Evolutionary conservation across 1,140 invertebrate genomes (phyloP), one percentile per base, ranked within the genome.

Genomic region (Harpegnathos saltator): DNA sequence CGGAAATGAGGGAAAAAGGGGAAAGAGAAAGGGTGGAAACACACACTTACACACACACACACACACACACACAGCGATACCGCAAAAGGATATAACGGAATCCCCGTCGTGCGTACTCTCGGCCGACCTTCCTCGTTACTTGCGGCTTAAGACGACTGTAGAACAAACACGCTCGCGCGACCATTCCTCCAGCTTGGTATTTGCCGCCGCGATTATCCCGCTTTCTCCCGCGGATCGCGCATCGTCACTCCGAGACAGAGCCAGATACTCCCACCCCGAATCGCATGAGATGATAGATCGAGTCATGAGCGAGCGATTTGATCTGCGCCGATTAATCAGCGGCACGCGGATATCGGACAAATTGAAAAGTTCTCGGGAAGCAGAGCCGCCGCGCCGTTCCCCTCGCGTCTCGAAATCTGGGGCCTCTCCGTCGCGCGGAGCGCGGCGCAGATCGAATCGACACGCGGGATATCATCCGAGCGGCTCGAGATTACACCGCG

Each of bases 171-270:
- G 29, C 48, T 66, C 19, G 48, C 82, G 71, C 52, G 44, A 52
- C 48, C 69, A 12, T 62, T 9, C 33, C 26, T 54, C 44, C 29
- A 44, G 38, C 38, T 48, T 52, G 56, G 81, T 88, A 88, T 84
- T 88, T 87, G 75, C 75, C 44, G 19, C 56, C 26, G 50, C 69
- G 85, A 84, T 88, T 82, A 87, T 81, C 71, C 82, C 58, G 54
- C 58, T 82, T 87, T 22, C 65, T 12, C 38, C 33, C 19, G 52
- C 63, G 19, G 33, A 24, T 74, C 33, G n/a, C 63, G 71, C 52
- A 80, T 52, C 19, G 5, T 50, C 22, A 17, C 19, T 19, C 0
- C 15, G 52, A 48, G 29, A 33, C 29, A 5, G 29, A 5, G 29
- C 29, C 29, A 33, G 1, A n/a, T n/a, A n/a, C n/a, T 29, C 7